Conservation (phyloP, 2,797 vertebrate genomes). For the Tympanoctomys barrerae region DNA sequence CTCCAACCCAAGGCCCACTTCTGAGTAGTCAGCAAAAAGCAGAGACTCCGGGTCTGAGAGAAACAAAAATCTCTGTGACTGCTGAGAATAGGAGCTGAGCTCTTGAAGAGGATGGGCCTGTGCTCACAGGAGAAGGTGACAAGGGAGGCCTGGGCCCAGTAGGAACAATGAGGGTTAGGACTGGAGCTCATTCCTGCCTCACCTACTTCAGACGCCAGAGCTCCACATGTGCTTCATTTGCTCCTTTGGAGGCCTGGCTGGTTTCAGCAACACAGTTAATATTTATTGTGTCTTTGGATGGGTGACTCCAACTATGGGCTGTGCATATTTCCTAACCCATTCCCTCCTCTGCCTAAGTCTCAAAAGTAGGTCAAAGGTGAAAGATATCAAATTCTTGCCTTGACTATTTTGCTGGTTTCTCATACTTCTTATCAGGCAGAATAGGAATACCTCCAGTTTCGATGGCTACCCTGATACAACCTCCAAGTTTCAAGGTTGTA, state of each 20-base stretch:
- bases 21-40: neutral
- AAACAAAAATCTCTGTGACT: neutral
- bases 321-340: neutral
- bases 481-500: constrained; percentile 71
- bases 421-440: constrained; percentile 59
- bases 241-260: constrained; percentile 22
- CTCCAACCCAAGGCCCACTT: neutral
- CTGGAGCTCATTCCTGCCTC: neutral
- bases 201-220: neutral
- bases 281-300: constrained; percentile 64
- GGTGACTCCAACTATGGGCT: constrained; percentile 2
- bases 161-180: neutral
- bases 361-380: constrained; percentile 59
- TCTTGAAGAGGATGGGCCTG: neutral
- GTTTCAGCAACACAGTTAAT: constrained; percentile 66
- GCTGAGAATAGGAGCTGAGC: neutral
- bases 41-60: neutral
- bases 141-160: neutral
- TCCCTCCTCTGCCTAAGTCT: neutral
- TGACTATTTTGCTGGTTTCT: constrained; percentile 41
- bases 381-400: constrained; percentile 61
- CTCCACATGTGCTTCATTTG: constrained; percentile 63
- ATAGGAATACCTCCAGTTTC: constrained; percentile 60
- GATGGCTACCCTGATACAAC: neutral
- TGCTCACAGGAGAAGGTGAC: neutral